Percentiles rank a stretch among this genome's conserved stretches.
phyloP scores from a whole-genome alignment of 53 echinoderm and acorn worm genomes.

The Luidia sarsii region DNA sequence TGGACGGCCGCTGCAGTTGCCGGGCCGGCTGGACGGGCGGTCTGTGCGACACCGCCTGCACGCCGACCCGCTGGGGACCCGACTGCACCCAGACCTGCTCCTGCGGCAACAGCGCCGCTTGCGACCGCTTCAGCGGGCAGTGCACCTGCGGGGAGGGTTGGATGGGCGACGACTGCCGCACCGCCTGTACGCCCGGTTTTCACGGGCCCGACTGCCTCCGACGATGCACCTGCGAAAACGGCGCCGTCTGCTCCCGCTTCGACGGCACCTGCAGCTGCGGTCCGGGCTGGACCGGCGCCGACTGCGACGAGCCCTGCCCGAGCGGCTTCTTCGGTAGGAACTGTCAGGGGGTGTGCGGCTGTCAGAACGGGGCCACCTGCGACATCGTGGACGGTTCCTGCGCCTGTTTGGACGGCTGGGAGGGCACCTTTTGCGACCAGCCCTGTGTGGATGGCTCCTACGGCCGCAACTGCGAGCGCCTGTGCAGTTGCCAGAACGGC shows the following conservation, averaged over 20 bases:
- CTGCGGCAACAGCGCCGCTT: slow-evolving; percentile 59
- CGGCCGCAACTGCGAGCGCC: slow-evolving; percentile 37
- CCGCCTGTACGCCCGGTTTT: slow-evolving; percentile 49
- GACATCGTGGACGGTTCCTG: slow-evolving; percentile 69
- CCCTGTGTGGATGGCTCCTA: slow-evolving; percentile 53
- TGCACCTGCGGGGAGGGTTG: slow-evolving; percentile 80
- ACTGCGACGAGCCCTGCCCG: slow-evolving; percentile 60
- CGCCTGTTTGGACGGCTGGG: slow-evolving; percentile 62
- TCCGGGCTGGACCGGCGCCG: slow-evolving; percentile 71
- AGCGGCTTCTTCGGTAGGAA: slow-evolving; percentile 59
- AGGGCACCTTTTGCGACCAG: slow-evolving; percentile 67
- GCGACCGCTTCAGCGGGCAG: slow-evolving; percentile 61
- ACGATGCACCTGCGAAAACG: slow-evolving; percentile 69
- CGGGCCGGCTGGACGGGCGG: slow-evolving; percentile 76
- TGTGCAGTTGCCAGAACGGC: slow-evolving; percentile 45
- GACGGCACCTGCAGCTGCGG: slow-evolving; percentile 80
- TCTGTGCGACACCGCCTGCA: slow-evolving; percentile 62
- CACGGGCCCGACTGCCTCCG: slow-evolving; percentile 63
- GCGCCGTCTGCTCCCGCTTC: slow-evolving; percentile 72
- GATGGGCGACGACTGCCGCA: slow-evolving; percentile 68
- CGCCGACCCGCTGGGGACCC: slow-evolving; percentile 51
- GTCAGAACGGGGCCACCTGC: slow-evolving; percentile 73
- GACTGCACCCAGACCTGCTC: slow-evolving; percentile 36
- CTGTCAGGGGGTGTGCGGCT: slow-evolving; percentile 58
- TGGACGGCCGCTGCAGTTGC: slow-evolving; percentile 73